Evolutionary conservation across 2,113 vertebrate species (phyloP).

Genomic region (Cryptotis parvus): DNA sequence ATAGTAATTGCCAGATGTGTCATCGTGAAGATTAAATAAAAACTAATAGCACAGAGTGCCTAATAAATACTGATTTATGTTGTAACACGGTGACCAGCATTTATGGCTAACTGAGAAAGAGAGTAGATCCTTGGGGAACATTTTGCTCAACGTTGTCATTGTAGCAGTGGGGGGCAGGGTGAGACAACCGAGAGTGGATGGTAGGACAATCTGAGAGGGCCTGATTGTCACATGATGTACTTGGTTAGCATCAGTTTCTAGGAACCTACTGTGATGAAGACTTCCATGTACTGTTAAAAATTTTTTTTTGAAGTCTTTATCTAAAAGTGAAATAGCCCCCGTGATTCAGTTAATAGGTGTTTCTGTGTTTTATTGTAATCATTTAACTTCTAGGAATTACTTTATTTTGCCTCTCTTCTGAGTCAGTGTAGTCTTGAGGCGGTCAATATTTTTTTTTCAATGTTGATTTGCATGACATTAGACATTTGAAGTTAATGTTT

Average conservation of each 20-base stretch:
- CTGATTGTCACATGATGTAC: not conserved
- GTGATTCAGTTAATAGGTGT: not conserved
- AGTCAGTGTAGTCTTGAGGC: not conserved
- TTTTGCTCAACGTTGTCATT: not conserved
- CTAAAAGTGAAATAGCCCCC: not conserved
- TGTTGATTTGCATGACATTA: slow-evolving; percentile 27
- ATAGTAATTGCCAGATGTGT: not conserved
- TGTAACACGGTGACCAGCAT: not conserved
- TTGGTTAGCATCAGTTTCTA: not conserved
- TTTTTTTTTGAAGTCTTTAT: slow-evolving; percentile 33
- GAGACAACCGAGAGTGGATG: not conserved
- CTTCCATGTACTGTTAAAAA: not conserved
- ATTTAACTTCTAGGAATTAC: not conserved
- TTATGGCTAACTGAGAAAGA: not conserved
- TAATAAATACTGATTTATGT: slow-evolving; percentile 7
- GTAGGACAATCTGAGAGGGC: not conserved
- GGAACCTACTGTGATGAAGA: not conserved
- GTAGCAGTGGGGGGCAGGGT: not conserved
- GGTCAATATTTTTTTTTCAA: not conserved
- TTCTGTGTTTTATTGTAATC: slow-evolving; percentile 37
- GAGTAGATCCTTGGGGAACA: not conserved
- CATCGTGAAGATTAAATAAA: slow-evolving; percentile 15
- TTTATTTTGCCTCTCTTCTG: not conserved
- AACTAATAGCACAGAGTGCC: not conserved
- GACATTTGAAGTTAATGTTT: not conserved